A percentile compares a stretch with the other conserved stretches of the same genome.
Conservation (phyloP, 2,113 vertebrate species). For the Gopherus flavomarginatus region DNA sequence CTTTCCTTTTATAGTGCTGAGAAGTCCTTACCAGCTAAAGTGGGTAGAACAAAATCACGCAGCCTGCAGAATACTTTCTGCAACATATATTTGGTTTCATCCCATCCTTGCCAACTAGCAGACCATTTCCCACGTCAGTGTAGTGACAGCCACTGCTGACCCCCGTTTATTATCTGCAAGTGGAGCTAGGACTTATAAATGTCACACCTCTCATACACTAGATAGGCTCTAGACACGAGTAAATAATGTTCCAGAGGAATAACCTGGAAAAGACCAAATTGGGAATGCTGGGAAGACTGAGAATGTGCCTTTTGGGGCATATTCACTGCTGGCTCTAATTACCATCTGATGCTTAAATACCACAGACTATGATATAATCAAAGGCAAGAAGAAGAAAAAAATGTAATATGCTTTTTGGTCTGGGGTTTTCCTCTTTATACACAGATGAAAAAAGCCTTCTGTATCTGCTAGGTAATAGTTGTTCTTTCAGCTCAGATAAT, state of each 20-base stretch:
- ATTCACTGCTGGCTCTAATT: constrained; percentile 48
- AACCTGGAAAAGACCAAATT: constrained; percentile 52
- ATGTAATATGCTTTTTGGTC: not conserved
- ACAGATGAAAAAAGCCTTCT: not conserved
- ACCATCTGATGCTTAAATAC: constrained; percentile 57
- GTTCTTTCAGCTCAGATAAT: rapidly evolving
- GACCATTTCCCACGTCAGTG: constrained; percentile 59
- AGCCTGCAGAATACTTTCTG: not conserved
- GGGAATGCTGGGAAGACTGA: constrained; percentile 29
- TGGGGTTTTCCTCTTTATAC: not conserved
- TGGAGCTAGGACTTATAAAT: constrained; percentile 15
- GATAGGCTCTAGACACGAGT: constrained; percentile 6
- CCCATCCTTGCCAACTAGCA: not conserved
- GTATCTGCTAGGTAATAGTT: not conserved
- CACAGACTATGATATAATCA: constrained; percentile 49
- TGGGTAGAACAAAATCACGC: not conserved
- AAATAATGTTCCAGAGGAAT: constrained; percentile 45
- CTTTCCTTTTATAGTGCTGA: not conserved
- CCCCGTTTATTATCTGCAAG: constrained; percentile 47
- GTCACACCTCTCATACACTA: not conserved
- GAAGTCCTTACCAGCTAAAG: not conserved
- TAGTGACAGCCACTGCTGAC: constrained; percentile 31
- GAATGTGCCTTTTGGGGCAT: constrained; percentile 30
- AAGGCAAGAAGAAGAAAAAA: constrained; percentile 55
- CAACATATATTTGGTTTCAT: not conserved